Base-by-base conservation (phyloP, 2,797 vertebrate genomes). In the Myiotriccus ornatus region DNA sequence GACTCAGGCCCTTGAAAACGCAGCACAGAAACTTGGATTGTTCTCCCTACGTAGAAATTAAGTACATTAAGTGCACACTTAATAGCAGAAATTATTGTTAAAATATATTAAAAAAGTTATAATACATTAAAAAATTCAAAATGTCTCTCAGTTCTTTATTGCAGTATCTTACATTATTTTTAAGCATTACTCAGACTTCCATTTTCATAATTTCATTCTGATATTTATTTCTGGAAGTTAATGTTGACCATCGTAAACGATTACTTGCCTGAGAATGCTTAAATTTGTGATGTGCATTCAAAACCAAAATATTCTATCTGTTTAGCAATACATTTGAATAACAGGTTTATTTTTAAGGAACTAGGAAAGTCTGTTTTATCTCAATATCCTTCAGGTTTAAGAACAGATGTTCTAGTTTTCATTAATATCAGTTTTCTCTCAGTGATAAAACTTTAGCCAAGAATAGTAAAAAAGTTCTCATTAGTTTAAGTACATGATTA, bases 321-420 rank as follows among this genome's bases (percentile, higher is more conserved):
- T 67, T 50, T 59, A 89, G 32, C 21, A 75, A 79, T 7, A 79
- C 23, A 18, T 49, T 62, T 32, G 74, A 86, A n/a, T 17, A 19
- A 62, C 7, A 46, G 5, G 14, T 81, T 86, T 90, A 46, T 89
- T 85, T 91, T 79, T 84, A 81, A 46, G 27, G 30, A 34, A 78
- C 10, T 35, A 23, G 27, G 12, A 77, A 91, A 63, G 70, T 55
- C 67, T 80, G 43, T 21, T 92, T 70, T 78, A 78, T 68, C 46
- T 75, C 65, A 90, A 60, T 41, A 86, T 68, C 73, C 37, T 64
- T 76, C 57, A 81, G 24, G 49, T 81, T 83, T 68, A 67, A 88
- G 57, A 92, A 73, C 67, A 89, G 67, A 92, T 87, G 75, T 91
- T 84, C 50, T n/a, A 62, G 35, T 83, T 95, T 89, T 70, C 41